Base-by-base conservation (phyloP, 1,140 invertebrate genomes). In the Ostrea denselamellosa region DNA sequence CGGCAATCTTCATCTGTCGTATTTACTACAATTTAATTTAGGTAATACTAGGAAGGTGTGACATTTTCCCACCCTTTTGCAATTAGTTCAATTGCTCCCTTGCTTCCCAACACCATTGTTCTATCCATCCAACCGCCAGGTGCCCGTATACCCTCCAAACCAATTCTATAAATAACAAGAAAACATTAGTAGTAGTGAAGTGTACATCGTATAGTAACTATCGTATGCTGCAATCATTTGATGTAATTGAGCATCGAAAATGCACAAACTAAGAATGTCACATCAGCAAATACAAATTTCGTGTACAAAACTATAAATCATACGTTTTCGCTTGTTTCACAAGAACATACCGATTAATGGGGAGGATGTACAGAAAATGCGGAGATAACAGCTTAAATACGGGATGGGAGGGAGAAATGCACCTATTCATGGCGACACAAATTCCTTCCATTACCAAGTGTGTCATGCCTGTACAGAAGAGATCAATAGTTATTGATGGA, bases 301-400 rank as follows among this genome's bases (percentile, higher is more conserved):
- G 34, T 44, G 1, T 44, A 44, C 34, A 44, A 44, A 44, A 44
- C 34, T 44, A 44, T 5, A 44, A 1, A 44, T n/a, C n/a, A n/a
- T n/a, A n/a, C n/a, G 5, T 44, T 44, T 44, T 44, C 34, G 5
- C 34, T 44, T 44, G 34, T 44, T 44, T 44, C 5, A 19, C 9
- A 71, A 12, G 22, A 8, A 85, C 91, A 89, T 88, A 93, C 90
- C 65, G 84, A 85, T 94, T 93, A 34, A 96, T 95, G 19, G 95
- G 95, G 3, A 96, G 91, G 5, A 95, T 91, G 89, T 94, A 95
- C 7, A 95, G 91, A 86, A 96, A 95, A 90, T 96, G 95, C 25
- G 95, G 95, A 7, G 95, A 95, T 89, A 96, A 89, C 4, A 96
- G 92, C 89, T 95, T 95, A 90, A 93, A 95, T 19, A 96, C 86